phyloP scores from a whole-genome alignment of 2,888 invertebrate genomes.

The Pristionchus exspectatus region DNA sequence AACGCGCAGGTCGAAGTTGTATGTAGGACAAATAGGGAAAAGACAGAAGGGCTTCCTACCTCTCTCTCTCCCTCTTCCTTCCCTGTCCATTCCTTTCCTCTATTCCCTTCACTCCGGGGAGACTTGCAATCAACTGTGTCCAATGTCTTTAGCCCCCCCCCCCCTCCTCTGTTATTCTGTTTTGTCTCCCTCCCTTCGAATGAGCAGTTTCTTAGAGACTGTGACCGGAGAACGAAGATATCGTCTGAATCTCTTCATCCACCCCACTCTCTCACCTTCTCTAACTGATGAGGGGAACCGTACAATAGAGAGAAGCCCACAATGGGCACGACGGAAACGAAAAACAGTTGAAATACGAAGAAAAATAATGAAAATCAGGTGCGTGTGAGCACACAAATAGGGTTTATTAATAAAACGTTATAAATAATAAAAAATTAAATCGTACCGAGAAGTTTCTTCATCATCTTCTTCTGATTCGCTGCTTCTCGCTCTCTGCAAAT shows the following conservation, averaged over 20 bases:
- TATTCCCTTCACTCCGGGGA: not conserved
- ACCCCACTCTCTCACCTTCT: not conserved
- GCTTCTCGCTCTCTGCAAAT: constrained; percentile 36
- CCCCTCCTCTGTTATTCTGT: not conserved
- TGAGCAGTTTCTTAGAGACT: not conserved
- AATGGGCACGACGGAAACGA: not conserved
- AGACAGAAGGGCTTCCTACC: no score
- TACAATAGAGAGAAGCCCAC: not conserved
- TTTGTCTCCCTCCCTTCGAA: not conserved
- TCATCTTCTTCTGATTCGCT: constrained; percentile 13
- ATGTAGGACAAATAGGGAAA: no score
- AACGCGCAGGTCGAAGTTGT: no score
- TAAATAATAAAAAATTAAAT: not conserved
- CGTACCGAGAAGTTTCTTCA: constrained; percentile 18
- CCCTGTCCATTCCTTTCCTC: not conserved
- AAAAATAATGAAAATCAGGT: constrained; percentile 1
- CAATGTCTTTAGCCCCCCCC: constrained; percentile 1
- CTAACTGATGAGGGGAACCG: not conserved
- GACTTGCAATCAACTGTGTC: constrained; percentile 29
- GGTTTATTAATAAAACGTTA: not conserved
- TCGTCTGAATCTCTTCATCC: not conserved
- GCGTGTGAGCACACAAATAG: not conserved
- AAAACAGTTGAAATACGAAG: not conserved
- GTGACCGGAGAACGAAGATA: not conserved
- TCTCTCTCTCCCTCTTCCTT: no score